Percentiles rank a stretch among this genome's conserved stretches.
These are phyloP conservation scores for Apoda limacodes DNA, from an alignment of 2,888 invertebrate genomes.

Conservation along the genomic window DNA sequence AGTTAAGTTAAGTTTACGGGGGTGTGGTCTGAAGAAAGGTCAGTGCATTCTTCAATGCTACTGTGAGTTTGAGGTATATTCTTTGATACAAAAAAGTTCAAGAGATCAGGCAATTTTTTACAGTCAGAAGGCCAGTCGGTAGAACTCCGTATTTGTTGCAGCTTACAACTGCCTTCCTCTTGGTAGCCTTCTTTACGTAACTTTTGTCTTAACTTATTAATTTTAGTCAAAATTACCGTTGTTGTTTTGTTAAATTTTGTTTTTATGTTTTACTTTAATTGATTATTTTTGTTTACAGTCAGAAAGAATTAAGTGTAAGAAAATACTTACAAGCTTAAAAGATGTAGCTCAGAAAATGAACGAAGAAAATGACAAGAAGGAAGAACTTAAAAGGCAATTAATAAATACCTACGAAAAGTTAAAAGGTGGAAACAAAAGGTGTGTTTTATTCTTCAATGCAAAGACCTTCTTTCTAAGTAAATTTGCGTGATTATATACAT, in stretches of 20 bases:
- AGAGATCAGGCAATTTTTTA: too few relatives aligned
- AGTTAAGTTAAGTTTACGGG: too few relatives aligned
- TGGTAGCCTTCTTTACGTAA: too few relatives aligned
- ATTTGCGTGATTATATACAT: too few relatives aligned
- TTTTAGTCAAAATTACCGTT: slow-evolving; percentile 4
- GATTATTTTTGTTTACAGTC: slow-evolving; percentile 33
- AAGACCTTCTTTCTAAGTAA: background rate
- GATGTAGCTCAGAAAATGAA: slow-evolving; percentile 47
- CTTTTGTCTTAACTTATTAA: slow-evolving; percentile 2
- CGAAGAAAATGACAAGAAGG: slow-evolving; percentile 64
- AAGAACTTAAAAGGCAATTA: slow-evolving; percentile 71
- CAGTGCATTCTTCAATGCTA: too few relatives aligned
- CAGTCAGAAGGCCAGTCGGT: too few relatives aligned
- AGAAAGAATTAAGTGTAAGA: slow-evolving; percentile 44
- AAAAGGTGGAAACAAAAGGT: slow-evolving; percentile 59
- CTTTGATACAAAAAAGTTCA: too few relatives aligned
- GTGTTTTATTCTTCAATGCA: slow-evolving; percentile 3
- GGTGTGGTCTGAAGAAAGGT: too few relatives aligned
- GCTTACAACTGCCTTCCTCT: too few relatives aligned
- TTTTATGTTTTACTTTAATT: slow-evolving; percentile 5
- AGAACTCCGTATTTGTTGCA: too few relatives aligned
- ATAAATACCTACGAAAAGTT: slow-evolving; percentile 73
- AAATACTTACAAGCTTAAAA: slow-evolving; percentile 40
- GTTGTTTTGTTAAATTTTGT: slow-evolving; percentile 2
- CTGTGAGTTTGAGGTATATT: too few relatives aligned